A percentile compares a stretch with the other conserved stretches of the same genome.
Evolutionary conservation across 2,797 vertebrate species (phyloP).

Genomic region (Bucorvus abyssinicus): DNA sequence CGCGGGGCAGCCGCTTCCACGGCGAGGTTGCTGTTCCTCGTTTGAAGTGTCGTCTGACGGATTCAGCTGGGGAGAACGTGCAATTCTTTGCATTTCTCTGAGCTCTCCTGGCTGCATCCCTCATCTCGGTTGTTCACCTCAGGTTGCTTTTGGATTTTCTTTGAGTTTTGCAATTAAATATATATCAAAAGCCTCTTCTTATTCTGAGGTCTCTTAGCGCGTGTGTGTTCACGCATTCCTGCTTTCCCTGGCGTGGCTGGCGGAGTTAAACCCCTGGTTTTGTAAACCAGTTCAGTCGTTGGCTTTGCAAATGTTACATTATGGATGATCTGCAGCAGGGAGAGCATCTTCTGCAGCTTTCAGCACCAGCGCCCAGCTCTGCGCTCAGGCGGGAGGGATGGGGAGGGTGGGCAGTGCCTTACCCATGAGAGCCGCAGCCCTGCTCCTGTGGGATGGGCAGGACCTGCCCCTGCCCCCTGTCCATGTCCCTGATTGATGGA

Average conservation of each 20-base stretch:
- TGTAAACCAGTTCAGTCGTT: neutral
- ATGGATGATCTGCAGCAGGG: neutral
- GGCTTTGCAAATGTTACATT: neutral
- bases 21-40: neutral
- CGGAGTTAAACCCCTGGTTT: neutral
- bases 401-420: neutral
- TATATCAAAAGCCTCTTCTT: slow-evolving; percentile 32
- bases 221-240: neutral
- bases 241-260: neutral
- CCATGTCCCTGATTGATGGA: neutral
- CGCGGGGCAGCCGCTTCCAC: neutral
- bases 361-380: neutral
- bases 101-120: neutral
- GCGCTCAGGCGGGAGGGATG: neutral
- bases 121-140: neutral
- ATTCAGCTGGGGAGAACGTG: neutral
- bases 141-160: neutral
- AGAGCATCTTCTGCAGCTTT: neutral
- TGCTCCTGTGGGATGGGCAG: neutral
- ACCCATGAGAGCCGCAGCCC: rapidly evolving
- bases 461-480: no score
- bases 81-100: neutral
- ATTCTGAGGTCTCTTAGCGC: neutral
- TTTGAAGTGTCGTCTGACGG: neutral
- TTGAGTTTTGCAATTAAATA: slow-evolving; percentile 58